Evolutionary conservation across 2,797 vertebrate genomes (phyloP), one percentile per base, ranked within the genome.

Genomic region (Bovichtus diacanthus): DNA sequence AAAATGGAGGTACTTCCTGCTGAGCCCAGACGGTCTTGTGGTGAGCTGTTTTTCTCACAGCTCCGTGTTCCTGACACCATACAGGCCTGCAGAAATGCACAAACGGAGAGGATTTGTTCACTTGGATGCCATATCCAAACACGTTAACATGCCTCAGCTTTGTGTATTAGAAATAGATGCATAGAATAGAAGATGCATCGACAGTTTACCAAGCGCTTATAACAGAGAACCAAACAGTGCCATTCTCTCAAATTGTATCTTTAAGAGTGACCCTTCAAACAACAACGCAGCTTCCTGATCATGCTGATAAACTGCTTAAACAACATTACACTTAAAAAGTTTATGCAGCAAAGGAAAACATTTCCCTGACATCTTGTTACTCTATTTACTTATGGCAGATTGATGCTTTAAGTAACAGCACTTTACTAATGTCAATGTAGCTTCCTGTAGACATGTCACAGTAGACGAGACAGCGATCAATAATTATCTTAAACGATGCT

Each of bases 1-100:
- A 82, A 83, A 77, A 70, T 36, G 76, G 85, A 43, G 76, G 79
- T 78, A 81, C 91, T 93, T 94, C 93, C 93, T 87, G 90, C 85
- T 78, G 92, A 86, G 89, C 87, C 87, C 89, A 88, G 88, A 83
- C 84, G 58, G 72, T 80, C 80, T 78, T 47, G 82, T 84, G 87
- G 83, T 18, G 83, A 90, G 90, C 87, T 78, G 88, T 80, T 92
- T 76, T 74, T 74, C 69, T 91, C 88, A 88, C 87, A 87, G 89
- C 87, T 88, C 84, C 80, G 76, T 80, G 78, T 80, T 83, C 16
- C 64, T 82, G 84, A 87, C 89, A 92, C 91, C 90, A 94, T 91
- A 76, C 81, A 89, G 83, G 62, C 88, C 93, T 94, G 85, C 27
- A 70, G n/a, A 76, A 46, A 78, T 3, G 4, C 27, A 88, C 70